These are phyloP conservation scores for Desoria tigrina DNA, from an alignment of 2,888 invertebrate genomes.

Conservation along the genomic window DNA sequence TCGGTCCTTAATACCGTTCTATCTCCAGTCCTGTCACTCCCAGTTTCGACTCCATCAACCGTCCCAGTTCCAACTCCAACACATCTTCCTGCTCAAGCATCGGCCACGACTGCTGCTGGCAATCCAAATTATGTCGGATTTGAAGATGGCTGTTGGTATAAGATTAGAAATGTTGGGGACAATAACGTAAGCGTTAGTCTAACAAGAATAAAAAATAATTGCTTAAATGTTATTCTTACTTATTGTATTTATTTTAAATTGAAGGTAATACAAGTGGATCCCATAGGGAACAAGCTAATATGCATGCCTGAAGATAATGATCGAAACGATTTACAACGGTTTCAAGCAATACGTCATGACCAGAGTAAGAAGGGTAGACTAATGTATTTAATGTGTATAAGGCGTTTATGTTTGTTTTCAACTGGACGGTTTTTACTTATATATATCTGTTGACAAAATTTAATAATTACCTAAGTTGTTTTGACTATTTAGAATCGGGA, in stretches of 20 bases:
- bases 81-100: background rate
- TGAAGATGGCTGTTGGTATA: conserved; percentile 8
- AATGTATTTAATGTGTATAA: background rate
- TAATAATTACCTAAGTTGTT: background rate
- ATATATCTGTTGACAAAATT: too few species aligned
- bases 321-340: conserved; percentile 1
- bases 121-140: conserved; percentile 8
- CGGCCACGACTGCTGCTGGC: background rate
- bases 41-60: background rate
- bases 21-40: background rate
- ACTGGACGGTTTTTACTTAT: too few species aligned
- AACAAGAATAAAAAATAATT: background rate
- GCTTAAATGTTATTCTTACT: background rate
- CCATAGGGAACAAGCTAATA: background rate
- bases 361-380: conserved; percentile 1
- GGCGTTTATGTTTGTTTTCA: too few species aligned
- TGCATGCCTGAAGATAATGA: background rate
- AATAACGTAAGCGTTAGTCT: conserved; percentile 2
- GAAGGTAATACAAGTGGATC: too few species aligned
- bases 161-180: conserved; percentile 16
- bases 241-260: too few species aligned
- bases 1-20: background rate
- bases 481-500: background rate
- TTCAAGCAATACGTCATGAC: conserved; percentile 6
- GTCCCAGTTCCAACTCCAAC: background rate